Evolutionary conservation across 1,140 invertebrate genomes (phyloP).

Genomic region (Lanistes nyassanus): DNA sequence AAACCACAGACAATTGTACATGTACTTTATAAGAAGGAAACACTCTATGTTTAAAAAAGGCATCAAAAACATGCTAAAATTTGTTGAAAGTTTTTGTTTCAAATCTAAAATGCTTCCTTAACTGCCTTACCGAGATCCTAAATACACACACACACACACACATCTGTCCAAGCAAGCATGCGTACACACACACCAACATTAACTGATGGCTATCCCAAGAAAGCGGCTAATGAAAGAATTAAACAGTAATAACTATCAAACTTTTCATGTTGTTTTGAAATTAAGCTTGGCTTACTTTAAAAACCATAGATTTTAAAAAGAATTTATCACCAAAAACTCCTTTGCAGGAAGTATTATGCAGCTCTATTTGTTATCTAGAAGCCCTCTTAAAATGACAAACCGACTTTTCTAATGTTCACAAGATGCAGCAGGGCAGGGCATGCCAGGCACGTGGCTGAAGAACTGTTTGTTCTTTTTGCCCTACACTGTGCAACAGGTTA

Average conservation of each 20-base stretch:
- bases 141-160: background rate
- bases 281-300: background rate
- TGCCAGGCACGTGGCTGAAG: background rate
- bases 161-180: background rate
- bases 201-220: background rate
- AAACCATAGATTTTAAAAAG: background rate
- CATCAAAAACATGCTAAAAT: background rate
- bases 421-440: background rate
- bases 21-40: background rate
- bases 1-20: background rate
- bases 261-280: background rate
- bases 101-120: background rate
- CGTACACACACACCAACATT: slow-evolving; percentile 1
- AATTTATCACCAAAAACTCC: background rate
- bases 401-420: background rate
- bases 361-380: background rate
- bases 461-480: too few species aligned
- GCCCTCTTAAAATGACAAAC: background rate
- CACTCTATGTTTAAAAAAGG: background rate
- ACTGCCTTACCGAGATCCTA: background rate
- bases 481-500: too few species aligned
- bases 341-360: background rate
- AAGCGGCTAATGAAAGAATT: slow-evolving; percentile 11
- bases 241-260: background rate
- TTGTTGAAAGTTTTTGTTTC: background rate